Evolutionary conservation across 2,888 invertebrate species (phyloP).

Genomic region (Mycalesis mineus): DNA sequence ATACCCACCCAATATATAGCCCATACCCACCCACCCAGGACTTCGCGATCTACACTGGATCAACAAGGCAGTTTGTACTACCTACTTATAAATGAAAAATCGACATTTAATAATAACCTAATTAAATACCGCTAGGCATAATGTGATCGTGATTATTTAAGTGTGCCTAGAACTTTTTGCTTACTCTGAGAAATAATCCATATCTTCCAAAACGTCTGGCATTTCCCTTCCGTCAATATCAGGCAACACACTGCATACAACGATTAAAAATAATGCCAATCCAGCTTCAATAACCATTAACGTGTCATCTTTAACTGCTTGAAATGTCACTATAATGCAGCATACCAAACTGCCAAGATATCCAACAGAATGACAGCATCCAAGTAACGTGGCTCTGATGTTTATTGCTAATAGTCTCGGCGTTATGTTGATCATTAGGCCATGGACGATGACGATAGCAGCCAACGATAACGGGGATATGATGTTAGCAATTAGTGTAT

Average conservation of each 20-base stretch:
- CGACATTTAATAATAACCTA: no score
- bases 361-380: slow-evolving; percentile 57
- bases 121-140: no score
- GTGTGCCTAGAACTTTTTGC: no score
- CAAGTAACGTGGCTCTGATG: slow-evolving; percentile 53
- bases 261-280: slow-evolving; percentile 39
- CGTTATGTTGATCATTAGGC: slow-evolving; percentile 53
- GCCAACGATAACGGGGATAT: slow-evolving; percentile 49
- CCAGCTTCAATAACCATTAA: slow-evolving; percentile 40
- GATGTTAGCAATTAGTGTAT: slow-evolving; percentile 33
- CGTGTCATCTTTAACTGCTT: slow-evolving; percentile 39
- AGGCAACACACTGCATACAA: slow-evolving; percentile 48
- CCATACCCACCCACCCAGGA: no score
- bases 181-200: slow-evolving; percentile 69
- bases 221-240: slow-evolving; percentile 63
- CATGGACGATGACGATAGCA: slow-evolving; percentile 49
- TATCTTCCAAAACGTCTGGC: slow-evolving; percentile 61
- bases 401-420: slow-evolving; percentile 60
- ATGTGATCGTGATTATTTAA: no score
- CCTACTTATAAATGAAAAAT: no score
- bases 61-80: no score
- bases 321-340: slow-evolving; percentile 47
- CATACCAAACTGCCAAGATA: slow-evolving; percentile 57
- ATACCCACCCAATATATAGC: no score
- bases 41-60: no score